Conservation (phyloP, 2,888 invertebrate species). For the Thereva unica region DNA sequence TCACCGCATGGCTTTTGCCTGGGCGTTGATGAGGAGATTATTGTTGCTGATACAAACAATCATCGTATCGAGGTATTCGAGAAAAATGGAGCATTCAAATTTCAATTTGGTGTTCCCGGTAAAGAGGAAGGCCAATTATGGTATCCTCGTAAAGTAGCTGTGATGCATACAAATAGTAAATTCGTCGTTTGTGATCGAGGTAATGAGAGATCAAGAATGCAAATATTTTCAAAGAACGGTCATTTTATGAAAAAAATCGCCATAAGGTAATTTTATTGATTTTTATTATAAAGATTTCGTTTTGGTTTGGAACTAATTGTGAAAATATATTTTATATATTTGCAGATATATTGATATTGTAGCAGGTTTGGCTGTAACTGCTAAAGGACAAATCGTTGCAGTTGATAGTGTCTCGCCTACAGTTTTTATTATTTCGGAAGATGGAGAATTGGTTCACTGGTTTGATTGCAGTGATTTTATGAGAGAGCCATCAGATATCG, state of each 20-base stretch:
- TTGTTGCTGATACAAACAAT: constrained; percentile 95
- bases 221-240: constrained; percentile 94
- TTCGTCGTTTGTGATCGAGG: constrained; percentile 98
- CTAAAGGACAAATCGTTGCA: constrained; percentile 91
- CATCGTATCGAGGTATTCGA: constrained; percentile 96
- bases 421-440: constrained; percentile 90
- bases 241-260: constrained; percentile 96
- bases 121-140: constrained; percentile 96
- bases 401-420: constrained; percentile 97
- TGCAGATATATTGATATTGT: constrained; percentile 84
- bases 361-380: constrained; percentile 91
- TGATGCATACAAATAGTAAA: constrained; percentile 83
- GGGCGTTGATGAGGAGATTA: constrained; percentile 92
- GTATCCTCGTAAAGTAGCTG: constrained; percentile 96
- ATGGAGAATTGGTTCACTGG: constrained; percentile 91
- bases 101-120: constrained; percentile 92
- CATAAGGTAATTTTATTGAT: constrained; percentile 59
- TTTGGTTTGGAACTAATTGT: not conserved
- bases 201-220: constrained; percentile 95
- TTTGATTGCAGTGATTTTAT: constrained; percentile 98
- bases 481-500: constrained; percentile 97
- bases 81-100: constrained; percentile 89
- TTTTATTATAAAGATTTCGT: constrained; percentile 5
- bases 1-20: constrained; percentile 97
- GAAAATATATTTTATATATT: constrained; percentile 3